These are phyloP conservation scores for Peromyscus leucopus DNA, from an alignment of 2,113 vertebrate species.

Conservation along the genomic window DNA sequence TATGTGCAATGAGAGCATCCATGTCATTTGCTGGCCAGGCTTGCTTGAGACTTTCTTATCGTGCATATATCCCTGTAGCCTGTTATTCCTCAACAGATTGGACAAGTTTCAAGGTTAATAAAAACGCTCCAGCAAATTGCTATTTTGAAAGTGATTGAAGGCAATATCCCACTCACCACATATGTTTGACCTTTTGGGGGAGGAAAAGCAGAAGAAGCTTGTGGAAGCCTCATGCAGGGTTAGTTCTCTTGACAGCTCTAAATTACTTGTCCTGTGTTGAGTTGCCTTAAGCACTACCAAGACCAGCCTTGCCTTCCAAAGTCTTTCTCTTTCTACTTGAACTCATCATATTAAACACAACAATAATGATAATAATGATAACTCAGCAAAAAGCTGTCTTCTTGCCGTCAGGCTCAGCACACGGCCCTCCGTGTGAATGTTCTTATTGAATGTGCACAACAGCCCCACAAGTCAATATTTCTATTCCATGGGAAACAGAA, in stretches of 20 bases:
- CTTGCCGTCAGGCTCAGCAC: not conserved
- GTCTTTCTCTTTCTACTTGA: not conserved
- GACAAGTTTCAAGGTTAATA: slow-evolving; percentile 77
- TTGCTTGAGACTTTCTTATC: slow-evolving; percentile 62
- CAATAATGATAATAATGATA: not conserved
- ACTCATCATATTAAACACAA: not conserved
- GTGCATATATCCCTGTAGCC: not conserved
- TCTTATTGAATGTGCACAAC: too few relatives aligned
- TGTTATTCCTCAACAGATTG: slow-evolving; percentile 52
- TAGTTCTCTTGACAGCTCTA: slow-evolving; percentile 37
- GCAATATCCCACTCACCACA: slow-evolving; percentile 71
- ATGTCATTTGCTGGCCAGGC: slow-evolving; percentile 3
- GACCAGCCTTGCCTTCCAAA: slow-evolving; percentile 11
- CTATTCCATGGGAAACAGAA: not conserved
- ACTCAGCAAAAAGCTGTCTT: not conserved
- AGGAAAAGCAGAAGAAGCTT: slow-evolving; percentile 58
- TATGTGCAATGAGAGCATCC: slow-evolving; percentile 62
- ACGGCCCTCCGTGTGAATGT: accelerated
- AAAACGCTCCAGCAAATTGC: slow-evolving; percentile 72
- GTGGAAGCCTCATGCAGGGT: not conserved
- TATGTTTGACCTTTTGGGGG: slow-evolving; percentile 68
- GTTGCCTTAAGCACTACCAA: not conserved
- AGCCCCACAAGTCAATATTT: not conserved
- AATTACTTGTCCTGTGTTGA: not conserved
- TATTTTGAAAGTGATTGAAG: slow-evolving; percentile 81